Conservation (phyloP, 2,113 vertebrate genomes). For the Cisticola juncidis region DNA sequence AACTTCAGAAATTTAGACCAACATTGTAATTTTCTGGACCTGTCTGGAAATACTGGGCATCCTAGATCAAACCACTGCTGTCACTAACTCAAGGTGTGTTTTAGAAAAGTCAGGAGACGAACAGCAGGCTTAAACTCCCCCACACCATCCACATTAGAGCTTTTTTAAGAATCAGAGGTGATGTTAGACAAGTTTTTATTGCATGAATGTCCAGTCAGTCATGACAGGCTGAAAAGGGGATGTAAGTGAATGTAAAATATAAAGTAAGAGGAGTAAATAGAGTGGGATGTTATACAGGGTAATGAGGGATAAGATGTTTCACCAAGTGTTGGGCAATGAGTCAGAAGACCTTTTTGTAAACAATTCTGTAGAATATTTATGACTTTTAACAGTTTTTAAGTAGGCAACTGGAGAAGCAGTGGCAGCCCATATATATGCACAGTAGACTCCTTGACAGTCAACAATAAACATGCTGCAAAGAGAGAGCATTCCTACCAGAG, state of each 20-base stretch:
- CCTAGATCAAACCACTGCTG: neutral
- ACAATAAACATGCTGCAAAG: neutral
- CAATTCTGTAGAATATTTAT: neutral
- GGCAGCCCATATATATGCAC: neutral
- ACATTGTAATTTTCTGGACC: neutral
- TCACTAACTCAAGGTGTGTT: neutral
- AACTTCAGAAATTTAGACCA: neutral
- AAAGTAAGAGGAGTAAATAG: neutral
- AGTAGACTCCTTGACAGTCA: neutral
- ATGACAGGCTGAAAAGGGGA: neutral
- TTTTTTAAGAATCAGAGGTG: neutral
- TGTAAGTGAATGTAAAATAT: neutral
- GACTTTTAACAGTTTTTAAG: neutral
- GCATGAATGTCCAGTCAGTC: neutral
- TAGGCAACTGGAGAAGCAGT: neutral
- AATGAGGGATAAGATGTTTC: neutral
- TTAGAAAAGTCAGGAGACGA: neutral
- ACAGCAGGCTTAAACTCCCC: neutral
- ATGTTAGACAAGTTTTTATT: neutral
- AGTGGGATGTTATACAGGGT: neutral
- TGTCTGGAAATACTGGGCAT: neutral
- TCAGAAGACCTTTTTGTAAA: neutral
- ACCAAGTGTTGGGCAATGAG: neutral
- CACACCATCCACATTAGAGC: neutral
- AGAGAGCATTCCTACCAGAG: neutral